Evolutionary conservation across 2,797 vertebrate genomes (phyloP), one percentile per base, ranked within the genome.

Genomic region (Arrhamphus sclerolepis): DNA sequence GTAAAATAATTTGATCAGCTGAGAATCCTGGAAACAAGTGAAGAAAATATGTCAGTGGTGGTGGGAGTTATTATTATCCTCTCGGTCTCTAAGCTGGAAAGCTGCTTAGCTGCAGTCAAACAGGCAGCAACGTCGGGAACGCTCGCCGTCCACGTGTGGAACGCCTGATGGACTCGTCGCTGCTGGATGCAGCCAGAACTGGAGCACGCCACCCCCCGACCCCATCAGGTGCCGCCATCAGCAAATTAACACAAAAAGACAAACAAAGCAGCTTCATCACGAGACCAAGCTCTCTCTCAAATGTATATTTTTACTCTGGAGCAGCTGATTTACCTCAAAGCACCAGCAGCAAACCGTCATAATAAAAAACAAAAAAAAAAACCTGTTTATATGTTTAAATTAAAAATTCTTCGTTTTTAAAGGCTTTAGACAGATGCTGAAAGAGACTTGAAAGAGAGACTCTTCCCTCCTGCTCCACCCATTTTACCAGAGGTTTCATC

Each of bases 21-120:
- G 26, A 1, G 29, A 55, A 29, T 53, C 40, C 38, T 58, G 41
- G 56, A 70, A 56, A 56, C 17, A 11, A 62, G 46, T 29, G 10
- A 34, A 47, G 26, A 39, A 56, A 75, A 53, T 67, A 11, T 73
- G 49, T 52, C 47, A 69, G 1, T 24, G 20, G 44, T 0, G 0
- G 7, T 10, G 54, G 48, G 24, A 66, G 34, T 47, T n/a, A 28
- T 40, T 43, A 20, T 61, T 26, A 38, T 47, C 18, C 8, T 38
- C 28, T 42, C 14, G 26, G 19, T 43, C 17, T 46, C 41, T 87
- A 85, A 87, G 76, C 87, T 66, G 52, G 64, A 86, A 89, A 90
- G 85, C 83, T 76, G 86, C 89, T 91, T 90, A 89, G 51, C 62
- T 62, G 31, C 62, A 56, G 60, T 54, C 64, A 31, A 66, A 67